Evolutionary conservation across 2,797 vertebrate species (phyloP).

Genomic region (Microcaecilia unicolor): DNA sequence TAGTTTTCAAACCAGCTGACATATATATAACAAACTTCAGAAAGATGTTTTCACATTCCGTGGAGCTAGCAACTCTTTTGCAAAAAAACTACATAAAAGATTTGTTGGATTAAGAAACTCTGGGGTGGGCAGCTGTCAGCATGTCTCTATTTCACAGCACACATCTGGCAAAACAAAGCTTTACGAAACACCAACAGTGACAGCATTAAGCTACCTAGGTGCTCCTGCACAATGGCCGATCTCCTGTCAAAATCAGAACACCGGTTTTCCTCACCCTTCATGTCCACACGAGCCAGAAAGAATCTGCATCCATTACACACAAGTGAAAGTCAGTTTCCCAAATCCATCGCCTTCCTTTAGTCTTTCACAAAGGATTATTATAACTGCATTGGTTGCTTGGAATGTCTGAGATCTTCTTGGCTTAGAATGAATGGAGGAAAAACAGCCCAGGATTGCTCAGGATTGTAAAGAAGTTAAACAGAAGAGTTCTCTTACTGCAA

Average conservation of each 20-base stretch:
- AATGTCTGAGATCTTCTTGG: not conserved
- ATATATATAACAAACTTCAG: no score
- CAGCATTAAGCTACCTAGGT: conserved; percentile 5
- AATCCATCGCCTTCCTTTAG: not conserved
- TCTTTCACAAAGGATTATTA: not conserved
- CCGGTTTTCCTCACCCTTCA: no score
- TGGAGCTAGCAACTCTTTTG: conserved; percentile 16
- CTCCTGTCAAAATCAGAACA: not conserved
- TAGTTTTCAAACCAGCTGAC: no score
- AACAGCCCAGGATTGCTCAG: no score
- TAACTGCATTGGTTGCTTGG: not conserved
- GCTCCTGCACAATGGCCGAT: not conserved
- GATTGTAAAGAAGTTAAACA: no score
- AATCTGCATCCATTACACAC: not conserved
- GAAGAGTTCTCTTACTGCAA: no score
- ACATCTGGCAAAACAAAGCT: conserved; percentile 19
- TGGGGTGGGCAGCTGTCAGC: conserved; percentile 8
- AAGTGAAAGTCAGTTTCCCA: not conserved
- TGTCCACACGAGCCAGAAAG: no score
- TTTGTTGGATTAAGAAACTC: conserved; percentile 14
- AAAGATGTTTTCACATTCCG: conserved; percentile 14
- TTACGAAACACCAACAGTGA: not conserved
- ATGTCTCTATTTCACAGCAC: conserved; percentile 9
- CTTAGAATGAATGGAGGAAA: no score
- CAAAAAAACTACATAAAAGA: conserved; percentile 11